phyloP scores from a whole-genome alignment of 2,113 vertebrate genomes.

The Bostrychus sinensis region DNA sequence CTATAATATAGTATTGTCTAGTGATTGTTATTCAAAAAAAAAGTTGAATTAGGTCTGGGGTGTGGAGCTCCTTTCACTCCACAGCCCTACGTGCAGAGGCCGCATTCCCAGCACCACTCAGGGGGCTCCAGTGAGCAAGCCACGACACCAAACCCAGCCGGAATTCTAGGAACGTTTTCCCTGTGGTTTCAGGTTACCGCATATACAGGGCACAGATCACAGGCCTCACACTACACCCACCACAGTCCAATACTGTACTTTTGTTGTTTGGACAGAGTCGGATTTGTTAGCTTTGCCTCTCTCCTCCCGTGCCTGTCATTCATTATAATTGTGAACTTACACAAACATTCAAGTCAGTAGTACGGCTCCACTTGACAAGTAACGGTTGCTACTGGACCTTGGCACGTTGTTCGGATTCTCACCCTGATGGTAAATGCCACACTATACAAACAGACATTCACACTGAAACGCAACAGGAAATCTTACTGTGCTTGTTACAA shows the following conservation, averaged over 20 bases:
- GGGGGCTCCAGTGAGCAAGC: slow-evolving; percentile 67
- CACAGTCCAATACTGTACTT: slow-evolving; percentile 73
- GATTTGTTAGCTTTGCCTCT: slow-evolving; percentile 63
- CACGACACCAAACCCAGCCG: slow-evolving; percentile 74
- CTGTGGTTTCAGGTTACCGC: slow-evolving; percentile 75
- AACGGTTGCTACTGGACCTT: slow-evolving; percentile 22
- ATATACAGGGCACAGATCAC: slow-evolving; percentile 57
- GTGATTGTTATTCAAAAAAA: slow-evolving; percentile 10
- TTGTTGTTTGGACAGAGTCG: slow-evolving; percentile 67
- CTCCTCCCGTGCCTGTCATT: slow-evolving; percentile 47
- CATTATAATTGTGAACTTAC: slow-evolving; percentile 53
- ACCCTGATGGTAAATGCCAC: slow-evolving; percentile 58
- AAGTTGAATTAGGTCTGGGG: slow-evolving; percentile 23
- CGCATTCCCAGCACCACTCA: slow-evolving; percentile 68
- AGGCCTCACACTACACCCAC: slow-evolving; percentile 51
- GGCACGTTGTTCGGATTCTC: slow-evolving; percentile 44
- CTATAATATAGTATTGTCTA: neutral
- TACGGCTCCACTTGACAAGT: slow-evolving; percentile 29
- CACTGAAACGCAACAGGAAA: slow-evolving; percentile 41
- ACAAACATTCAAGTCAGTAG: slow-evolving; percentile 18
- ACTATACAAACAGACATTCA: slow-evolving; percentile 33
- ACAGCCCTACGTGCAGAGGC: slow-evolving; percentile 52
- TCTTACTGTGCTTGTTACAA: slow-evolving; percentile 5
- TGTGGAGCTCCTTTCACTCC: slow-evolving; percentile 50
- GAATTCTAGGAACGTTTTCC: slow-evolving; percentile 79